These are phyloP conservation scores for Serranus cabrilla DNA, from an alignment of 2,797 vertebrate genomes.

Conservation along the genomic window DNA sequence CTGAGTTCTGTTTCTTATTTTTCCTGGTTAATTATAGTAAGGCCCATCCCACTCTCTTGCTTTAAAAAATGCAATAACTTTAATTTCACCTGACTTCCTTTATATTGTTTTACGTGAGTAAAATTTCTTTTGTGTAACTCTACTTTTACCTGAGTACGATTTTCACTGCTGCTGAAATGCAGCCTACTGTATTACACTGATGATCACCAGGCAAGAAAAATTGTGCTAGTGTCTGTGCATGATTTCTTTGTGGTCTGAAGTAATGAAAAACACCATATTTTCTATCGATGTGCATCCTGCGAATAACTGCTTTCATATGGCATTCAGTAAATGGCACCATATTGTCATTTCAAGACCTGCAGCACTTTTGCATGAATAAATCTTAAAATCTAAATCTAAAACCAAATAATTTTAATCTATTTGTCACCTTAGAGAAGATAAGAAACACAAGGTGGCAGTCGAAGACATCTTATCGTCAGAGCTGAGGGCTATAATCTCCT, in stretches of 20 bases:
- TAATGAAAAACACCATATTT: constrained; percentile 45
- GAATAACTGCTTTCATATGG: constrained; percentile 34
- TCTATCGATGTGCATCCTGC: constrained; percentile 2
- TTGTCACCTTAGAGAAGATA: not conserved
- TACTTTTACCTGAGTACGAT: not conserved
- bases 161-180: constrained; percentile 13
- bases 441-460: constrained; percentile 19
- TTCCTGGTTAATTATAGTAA: too few species aligned
- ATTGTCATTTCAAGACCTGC: constrained; percentile 1
- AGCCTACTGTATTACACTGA: constrained; percentile 16
- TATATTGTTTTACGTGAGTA: not conserved
- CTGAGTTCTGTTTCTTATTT: too few species aligned
- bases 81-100: too few species aligned
- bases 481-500: constrained; percentile 58
- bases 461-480: constrained; percentile 22
- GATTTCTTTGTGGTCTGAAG: constrained; percentile 50
- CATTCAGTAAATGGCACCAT: constrained; percentile 3
- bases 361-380: not conserved
- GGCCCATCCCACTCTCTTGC: not conserved
- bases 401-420: not conserved
- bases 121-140: not conserved
- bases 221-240: constrained; percentile 52
- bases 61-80: not conserved
- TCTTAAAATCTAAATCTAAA: not conserved
- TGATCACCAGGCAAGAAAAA: constrained; percentile 41